Base-by-base conservation (phyloP, 2,888 invertebrate genomes). In the Leptopterna dolabrata region DNA sequence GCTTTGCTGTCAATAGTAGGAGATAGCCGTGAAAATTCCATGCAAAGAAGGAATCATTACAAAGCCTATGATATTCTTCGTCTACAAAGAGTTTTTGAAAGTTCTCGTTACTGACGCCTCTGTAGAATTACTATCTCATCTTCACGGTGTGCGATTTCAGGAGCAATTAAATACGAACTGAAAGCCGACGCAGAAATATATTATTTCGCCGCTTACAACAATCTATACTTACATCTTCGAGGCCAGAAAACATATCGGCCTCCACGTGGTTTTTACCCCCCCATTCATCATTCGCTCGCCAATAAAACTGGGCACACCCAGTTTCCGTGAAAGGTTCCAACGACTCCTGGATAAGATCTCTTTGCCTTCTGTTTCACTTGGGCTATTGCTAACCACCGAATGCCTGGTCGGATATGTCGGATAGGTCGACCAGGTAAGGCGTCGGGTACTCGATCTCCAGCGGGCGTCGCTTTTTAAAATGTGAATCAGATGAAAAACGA, bases 271-370 rank as follows among this genome's bases (percentile, higher is more conserved):
- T 63, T 63, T 24, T 19, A 63, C 63, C 4, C 24, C 55, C 63
- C 63, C 63, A 63, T 63, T 63, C 19, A 63, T 63, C 63, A 63
- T 63, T 63, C 63, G 63, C 24, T 19, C 24, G 63, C 63, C 63
- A 63, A 63, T 63, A 63, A 63, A 63, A 24, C 73, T 4, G 36
- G 73, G 36, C 73, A 19, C 73, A 41, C 73, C 73, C 73, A 73
- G 73, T 73, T 73, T 73, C 73, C 73, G 73, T 73, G 73, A 73
- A 73, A 73, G 73, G 73, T 73, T 73, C 63, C 63, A 24, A 27
- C 24, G 63, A 63, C 63, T 63, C 24, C 24, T n/a, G 19, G 36
- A 36, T 36, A 36, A 36, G 7, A 36, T 36, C 36, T 36, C 36
- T 36, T n/a, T 19, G 24, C 63, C 63, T 63, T 63, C 63, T 63